Base-by-base conservation (phyloP, 2,797 vertebrate species). In the Enteromius argenteus region DNA sequence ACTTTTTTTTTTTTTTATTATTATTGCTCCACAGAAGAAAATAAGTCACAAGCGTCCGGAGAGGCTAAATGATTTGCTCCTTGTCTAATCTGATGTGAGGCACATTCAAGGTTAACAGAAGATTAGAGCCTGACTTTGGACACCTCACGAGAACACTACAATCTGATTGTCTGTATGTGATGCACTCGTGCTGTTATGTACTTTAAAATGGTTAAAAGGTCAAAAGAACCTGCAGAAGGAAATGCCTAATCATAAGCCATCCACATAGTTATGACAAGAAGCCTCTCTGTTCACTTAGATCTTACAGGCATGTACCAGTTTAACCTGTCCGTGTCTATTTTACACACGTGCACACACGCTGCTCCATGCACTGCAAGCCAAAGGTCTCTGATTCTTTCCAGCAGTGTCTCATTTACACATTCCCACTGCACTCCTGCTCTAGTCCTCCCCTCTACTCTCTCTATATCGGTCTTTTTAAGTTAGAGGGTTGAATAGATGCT, bases 61-160 rank as follows among this genome's bases (percentile, higher is more conserved):
- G 17, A 39, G 53, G 4, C 13, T 15, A 35, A 66, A 49, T 76
- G 5, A 71, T 77, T 66, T 30, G 27, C 49, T 17, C 15, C 13
- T 46, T 32, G 37, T 30, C 77, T 76, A 56, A 84, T 76, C 62
- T 84, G 62, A 73, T 15, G 9, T 75, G 62, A 67, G n/a, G 66
- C 3, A 80, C 46, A 23, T 82, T 87, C 71, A 86, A 77, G 79
- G 82, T 87, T 78, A 58, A 39, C 44, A 37, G 72, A 37, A 68
- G 79, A 87, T 87, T 79, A 86, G n/a, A 76, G 62, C 11, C 35
- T 68, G 51, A 82, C 76, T 64, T 87, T 89, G 46, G 42, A 74
- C 75, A 81, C 44, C 23, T 80, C 10, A 21, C 15, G 23, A 67
- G 46, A 46, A 84, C 42, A 74, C 30, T 77, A 44, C n/a, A 9